These are phyloP conservation scores for Pipistrellus pipistrellus DNA, from an alignment of 2,797 vertebrate genomes.

Conservation along the genomic window DNA sequence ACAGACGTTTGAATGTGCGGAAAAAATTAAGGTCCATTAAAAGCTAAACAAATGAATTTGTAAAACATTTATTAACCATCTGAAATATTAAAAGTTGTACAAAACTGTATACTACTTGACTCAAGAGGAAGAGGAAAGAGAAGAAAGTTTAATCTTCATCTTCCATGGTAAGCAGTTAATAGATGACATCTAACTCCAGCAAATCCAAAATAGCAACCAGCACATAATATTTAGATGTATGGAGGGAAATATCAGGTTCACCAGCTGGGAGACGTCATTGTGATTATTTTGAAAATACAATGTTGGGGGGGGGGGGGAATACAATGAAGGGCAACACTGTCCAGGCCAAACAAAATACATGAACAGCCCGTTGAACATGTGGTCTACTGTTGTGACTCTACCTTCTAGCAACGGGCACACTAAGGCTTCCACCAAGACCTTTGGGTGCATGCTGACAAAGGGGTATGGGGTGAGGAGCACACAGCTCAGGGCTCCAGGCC, in stretches of 20 bases:
- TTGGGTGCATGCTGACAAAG: fast-evolving
- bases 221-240: not conserved
- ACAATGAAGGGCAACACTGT: not conserved
- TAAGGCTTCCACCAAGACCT: not conserved
- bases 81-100: not conserved
- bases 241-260: not conserved
- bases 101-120: not conserved
- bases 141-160: not conserved
- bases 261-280: conserved; percentile 2
- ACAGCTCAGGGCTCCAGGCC: not conserved
- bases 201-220: conserved; percentile 10
- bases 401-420: not conserved
- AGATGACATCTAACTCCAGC: not conserved
- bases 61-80: not conserved
- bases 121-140: not conserved
- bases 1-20: not conserved
- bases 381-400: not conserved
- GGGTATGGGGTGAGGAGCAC: not conserved
- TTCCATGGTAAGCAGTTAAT: not conserved
- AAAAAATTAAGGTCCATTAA: not conserved
- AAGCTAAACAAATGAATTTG: not conserved
- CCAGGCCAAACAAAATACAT: not conserved
- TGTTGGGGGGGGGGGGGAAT: not conserved
- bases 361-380: not conserved
- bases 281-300: conserved; percentile 58